Evolutionary conservation across 2,888 invertebrate species (phyloP).

Genomic region (Mesorhabditis sp.): DNA sequence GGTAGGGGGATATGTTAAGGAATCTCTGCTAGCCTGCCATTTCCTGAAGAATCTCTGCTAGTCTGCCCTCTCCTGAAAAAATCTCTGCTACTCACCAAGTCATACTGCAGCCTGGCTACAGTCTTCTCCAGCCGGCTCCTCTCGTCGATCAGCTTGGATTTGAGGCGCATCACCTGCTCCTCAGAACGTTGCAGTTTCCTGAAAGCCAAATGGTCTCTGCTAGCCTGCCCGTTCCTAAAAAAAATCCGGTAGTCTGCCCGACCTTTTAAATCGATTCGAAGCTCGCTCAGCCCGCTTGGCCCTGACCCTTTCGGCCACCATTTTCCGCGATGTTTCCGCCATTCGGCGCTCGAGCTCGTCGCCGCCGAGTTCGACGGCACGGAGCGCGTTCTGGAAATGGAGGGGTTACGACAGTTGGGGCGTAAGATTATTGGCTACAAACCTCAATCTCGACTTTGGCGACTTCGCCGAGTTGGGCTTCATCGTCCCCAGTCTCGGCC

Average conservation of each 20-base stretch:
- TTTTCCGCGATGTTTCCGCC: conserved; percentile 48
- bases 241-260: not conserved
- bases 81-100: conserved; percentile 9
- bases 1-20: no score
- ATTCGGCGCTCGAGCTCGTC: conserved; percentile 47
- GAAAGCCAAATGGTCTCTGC: not conserved
- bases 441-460: not conserved
- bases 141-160: conserved; percentile 6
- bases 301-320: conserved; percentile 31
- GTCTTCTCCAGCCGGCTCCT: conserved; percentile 7
- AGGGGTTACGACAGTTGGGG: not conserved
- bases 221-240: no score
- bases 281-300: not conserved
- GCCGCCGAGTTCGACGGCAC: conserved; percentile 34
- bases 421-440: not conserved
- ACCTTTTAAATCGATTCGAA: not conserved
- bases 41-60: no score
- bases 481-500: not conserved
- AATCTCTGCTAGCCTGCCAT: no score
- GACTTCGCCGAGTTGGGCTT: not conserved
- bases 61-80: not conserved
- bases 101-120: conserved; percentile 16
- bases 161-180: conserved; percentile 11
- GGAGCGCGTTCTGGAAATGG: not conserved
- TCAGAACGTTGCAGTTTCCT: not conserved